Conservation (phyloP, 2,113 vertebrate genomes). For the Tupaia chinensis region DNA sequence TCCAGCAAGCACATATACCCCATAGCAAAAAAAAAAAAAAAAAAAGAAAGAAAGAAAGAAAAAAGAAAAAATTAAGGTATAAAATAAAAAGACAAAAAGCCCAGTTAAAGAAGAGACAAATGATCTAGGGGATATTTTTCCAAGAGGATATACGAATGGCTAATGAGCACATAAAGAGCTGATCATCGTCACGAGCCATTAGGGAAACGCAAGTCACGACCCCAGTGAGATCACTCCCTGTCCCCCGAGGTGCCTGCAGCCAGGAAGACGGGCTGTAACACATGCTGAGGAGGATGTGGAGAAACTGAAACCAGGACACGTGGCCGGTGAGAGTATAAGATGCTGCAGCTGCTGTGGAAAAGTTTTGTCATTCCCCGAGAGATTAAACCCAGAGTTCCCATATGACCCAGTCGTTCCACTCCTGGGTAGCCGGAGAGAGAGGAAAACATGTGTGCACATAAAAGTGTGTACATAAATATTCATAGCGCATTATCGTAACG, state of each 20-base stretch:
- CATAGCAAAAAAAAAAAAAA: no score
- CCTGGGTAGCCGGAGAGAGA: background rate
- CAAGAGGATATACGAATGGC: background rate
- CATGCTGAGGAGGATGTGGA: background rate
- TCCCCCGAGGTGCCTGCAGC: background rate
- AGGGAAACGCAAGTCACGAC: background rate
- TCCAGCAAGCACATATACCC: no score
- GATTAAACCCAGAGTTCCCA: background rate
- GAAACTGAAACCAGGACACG: background rate
- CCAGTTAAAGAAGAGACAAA: background rate
- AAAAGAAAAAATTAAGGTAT: no score
- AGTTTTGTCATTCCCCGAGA: background rate
- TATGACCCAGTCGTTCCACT: background rate
- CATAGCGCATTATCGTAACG: background rate
- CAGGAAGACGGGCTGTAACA: background rate
- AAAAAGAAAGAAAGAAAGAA: no score
- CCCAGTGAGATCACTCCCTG: background rate
- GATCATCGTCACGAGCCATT: background rate
- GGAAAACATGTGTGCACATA: background rate
- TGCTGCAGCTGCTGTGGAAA: background rate
- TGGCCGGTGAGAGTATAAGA: background rate
- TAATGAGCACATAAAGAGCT: background rate
- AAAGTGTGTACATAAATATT: accelerated
- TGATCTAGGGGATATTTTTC: background rate
- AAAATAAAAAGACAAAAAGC: background rate